Conservation (phyloP, 2,113 vertebrate species). For the Engraulis encrasicolus region DNA sequence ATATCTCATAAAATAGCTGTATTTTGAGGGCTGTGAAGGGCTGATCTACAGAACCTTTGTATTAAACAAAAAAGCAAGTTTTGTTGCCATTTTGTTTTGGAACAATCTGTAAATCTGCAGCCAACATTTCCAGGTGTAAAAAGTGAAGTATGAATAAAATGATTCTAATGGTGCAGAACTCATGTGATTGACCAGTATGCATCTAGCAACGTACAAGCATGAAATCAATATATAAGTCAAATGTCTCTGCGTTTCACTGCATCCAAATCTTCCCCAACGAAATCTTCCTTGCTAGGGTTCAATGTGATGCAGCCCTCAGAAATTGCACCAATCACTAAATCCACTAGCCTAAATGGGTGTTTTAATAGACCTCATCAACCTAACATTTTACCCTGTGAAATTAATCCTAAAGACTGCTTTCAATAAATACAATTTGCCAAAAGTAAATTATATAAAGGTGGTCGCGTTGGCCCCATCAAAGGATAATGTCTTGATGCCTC, state of each 20-base stretch:
- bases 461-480: not conserved
- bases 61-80: not conserved
- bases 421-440: constrained; percentile 4
- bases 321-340: no score
- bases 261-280: no score
- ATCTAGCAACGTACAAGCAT: not conserved
- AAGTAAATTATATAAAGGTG: not conserved
- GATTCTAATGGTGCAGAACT: not conserved
- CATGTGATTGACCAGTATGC: not conserved
- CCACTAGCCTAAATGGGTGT: no score
- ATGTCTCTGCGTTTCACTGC: not conserved
- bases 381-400: no score
- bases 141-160: no score
- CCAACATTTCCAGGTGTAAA: not conserved
- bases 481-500: no score
- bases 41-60: not conserved
- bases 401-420: no score
- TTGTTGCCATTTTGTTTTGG: not conserved
- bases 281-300: no score
- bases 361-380: not conserved
- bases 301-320: no score
- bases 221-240: not conserved
- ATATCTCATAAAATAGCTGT: not conserved
- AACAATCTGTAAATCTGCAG: not conserved
- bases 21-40: not conserved